Percentiles rank a stretch among this genome's conserved stretches.
Conservation (phyloP, 2,113 vertebrate genomes). For the Bothrops jararaca region DNA sequence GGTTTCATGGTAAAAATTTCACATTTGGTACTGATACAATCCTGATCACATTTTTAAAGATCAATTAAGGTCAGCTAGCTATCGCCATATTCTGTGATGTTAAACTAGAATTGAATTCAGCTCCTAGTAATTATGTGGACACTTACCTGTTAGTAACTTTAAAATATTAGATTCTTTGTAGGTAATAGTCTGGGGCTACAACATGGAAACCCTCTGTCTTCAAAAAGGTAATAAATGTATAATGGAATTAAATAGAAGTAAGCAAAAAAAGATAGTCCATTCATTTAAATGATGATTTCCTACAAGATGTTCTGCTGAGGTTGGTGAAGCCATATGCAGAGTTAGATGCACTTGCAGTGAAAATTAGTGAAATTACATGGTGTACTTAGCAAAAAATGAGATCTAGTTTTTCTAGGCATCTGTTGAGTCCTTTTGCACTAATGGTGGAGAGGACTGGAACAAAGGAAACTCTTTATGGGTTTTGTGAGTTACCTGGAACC, state of each 20-base stretch:
- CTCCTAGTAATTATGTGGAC: background rate
- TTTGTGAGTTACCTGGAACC: background rate
- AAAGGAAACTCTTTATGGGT: background rate
- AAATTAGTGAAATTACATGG: background rate
- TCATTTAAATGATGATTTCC: background rate
- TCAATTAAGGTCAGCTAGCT: background rate
- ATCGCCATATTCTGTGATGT: background rate
- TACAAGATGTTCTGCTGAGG: background rate
- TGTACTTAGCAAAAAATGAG: background rate
- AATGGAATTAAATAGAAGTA: background rate
- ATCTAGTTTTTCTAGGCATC: background rate
- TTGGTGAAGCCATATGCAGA: background rate
- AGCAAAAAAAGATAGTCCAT: background rate
- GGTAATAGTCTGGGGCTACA: background rate
- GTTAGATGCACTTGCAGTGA: background rate
- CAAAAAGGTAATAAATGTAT: background rate
- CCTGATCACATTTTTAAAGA: background rate
- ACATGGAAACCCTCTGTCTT: background rate
- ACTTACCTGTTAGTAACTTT: background rate
- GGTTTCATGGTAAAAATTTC: background rate
- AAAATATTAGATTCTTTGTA: background rate
- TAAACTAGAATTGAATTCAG: background rate
- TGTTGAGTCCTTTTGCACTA: background rate
- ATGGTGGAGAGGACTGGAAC: background rate
- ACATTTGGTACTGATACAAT: background rate